Percentiles rank a stretch among this genome's conserved stretches.
Conservation (phyloP, 2,797 vertebrate species). For the Sebastes kiyomatsui region DNA sequence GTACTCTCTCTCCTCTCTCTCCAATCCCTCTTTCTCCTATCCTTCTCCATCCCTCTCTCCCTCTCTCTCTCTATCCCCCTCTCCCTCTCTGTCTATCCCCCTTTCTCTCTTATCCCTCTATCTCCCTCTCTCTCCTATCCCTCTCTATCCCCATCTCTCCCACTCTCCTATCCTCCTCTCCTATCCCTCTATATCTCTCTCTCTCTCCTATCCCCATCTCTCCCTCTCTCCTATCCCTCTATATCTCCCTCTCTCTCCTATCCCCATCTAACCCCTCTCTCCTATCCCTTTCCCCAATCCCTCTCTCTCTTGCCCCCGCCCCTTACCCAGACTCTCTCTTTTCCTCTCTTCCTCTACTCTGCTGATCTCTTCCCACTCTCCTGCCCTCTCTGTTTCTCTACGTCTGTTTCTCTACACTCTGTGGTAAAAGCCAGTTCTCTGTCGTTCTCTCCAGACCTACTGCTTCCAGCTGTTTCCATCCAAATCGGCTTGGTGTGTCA, state of each 20-base stretch:
- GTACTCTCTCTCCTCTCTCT: background rate
- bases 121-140: background rate
- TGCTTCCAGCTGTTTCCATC: slow-evolving; percentile 14
- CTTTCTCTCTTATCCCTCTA: background rate
- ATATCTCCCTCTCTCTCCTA: background rate
- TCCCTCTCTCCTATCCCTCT: background rate
- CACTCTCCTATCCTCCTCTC: background rate
- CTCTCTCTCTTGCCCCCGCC: background rate
- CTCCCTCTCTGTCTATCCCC: background rate
- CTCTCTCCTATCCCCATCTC: background rate
- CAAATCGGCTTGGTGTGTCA: background rate
- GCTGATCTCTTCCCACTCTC: background rate
- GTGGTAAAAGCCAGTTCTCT: background rate
- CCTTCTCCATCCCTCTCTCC: background rate
- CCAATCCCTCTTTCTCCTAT: background rate
- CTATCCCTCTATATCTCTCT: background rate
- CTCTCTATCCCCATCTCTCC: background rate
- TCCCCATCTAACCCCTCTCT: background rate
- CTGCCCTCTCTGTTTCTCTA: background rate
- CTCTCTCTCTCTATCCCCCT: background rate
- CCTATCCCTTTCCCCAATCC: background rate
- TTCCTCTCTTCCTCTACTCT: background rate
- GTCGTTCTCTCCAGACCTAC: background rate
- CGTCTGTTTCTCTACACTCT: background rate
- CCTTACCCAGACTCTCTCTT: background rate